Conservation (phyloP, 2,113 vertebrate genomes). For the Anser cygnoides region DNA sequence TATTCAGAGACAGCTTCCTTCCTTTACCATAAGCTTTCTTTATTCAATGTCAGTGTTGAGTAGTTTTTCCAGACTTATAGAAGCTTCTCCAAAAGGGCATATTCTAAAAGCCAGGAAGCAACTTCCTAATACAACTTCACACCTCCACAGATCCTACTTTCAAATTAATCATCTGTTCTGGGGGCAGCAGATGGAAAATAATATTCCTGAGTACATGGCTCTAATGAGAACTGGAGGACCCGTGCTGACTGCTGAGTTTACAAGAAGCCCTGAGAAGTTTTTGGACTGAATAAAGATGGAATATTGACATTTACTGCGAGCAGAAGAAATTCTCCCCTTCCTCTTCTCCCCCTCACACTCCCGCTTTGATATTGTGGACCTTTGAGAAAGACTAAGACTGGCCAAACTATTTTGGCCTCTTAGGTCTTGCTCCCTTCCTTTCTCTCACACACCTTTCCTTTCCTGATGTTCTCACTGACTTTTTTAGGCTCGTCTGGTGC, state of each 20-base stretch:
- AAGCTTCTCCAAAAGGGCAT: not conserved
- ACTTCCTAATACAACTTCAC: conserved; percentile 16
- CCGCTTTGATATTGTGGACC: not conserved
- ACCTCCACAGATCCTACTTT: conserved; percentile 12
- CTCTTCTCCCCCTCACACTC: too few species aligned
- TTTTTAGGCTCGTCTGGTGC: not conserved
- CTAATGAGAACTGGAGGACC: conserved; percentile 18
- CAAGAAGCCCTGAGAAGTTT: not conserved
- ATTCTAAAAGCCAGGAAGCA: not conserved
- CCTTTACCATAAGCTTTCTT: not conserved
- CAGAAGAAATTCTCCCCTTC: not conserved
- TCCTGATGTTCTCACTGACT: not conserved
- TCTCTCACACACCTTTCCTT: not conserved
- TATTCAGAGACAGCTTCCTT: not conserved
- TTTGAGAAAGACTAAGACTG: not conserved
- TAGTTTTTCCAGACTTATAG: not conserved
- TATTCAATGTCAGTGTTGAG: not conserved
- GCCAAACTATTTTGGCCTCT: not conserved
- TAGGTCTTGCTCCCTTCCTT: not conserved
- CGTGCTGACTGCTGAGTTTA: not conserved
- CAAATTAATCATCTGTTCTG: conserved; percentile 43
- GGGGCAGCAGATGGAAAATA: conserved; percentile 34
- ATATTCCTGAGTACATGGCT: conserved; percentile 4
- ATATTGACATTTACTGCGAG: not conserved
- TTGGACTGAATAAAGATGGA: not conserved